Conservation (phyloP, 2,888 invertebrate species). For the Clivina fossor region DNA sequence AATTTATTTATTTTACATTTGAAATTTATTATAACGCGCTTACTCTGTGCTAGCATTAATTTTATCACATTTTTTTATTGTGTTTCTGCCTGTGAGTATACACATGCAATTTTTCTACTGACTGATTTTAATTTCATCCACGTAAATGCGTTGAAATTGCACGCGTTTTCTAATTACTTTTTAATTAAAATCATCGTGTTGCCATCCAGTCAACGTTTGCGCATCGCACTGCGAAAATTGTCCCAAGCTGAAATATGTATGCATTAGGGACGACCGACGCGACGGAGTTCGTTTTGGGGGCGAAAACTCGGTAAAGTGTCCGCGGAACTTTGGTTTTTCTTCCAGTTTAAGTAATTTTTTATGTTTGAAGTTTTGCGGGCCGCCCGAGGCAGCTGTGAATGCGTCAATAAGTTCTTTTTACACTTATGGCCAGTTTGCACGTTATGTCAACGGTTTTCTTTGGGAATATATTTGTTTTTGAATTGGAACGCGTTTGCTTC, state of each 20-base stretch:
- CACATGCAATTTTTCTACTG: too few species aligned
- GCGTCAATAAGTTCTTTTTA: not conserved
- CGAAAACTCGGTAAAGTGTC: too few species aligned
- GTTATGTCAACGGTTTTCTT: too few species aligned
- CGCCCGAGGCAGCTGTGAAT: not conserved
- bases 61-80: too few species aligned
- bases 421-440: not conserved
- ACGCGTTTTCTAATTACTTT: not conserved
- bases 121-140: not conserved
- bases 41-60: too few species aligned
- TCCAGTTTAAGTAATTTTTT: slow-evolving; percentile 7
- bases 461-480: too few species aligned
- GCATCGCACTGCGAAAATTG: not conserved
- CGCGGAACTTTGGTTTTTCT: not conserved
- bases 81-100: too few species aligned
- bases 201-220: too few species aligned
- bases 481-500: too few species aligned
- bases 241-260: not conserved
- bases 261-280: not conserved
- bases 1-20: too few species aligned
- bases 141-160: not conserved
- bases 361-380: slow-evolving; percentile 3
- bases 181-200: not conserved
- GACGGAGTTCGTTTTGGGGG: too few species aligned
- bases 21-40: too few species aligned